phyloP scores from a whole-genome alignment of 2,888 invertebrate species.

The Panzeria rudis region DNA sequence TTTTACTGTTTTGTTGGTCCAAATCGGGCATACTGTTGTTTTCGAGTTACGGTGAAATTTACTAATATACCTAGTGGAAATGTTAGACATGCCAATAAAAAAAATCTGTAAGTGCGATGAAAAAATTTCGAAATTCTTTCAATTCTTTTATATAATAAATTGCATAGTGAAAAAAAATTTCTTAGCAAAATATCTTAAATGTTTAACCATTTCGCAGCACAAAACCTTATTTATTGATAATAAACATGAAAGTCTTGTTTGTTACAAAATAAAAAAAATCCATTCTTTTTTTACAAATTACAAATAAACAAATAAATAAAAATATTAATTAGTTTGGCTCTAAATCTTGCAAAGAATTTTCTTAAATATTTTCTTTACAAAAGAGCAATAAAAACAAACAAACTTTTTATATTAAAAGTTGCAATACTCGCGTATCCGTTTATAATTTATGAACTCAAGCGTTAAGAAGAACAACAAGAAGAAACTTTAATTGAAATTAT shows the following conservation, averaged over 20 bases:
- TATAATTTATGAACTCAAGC: slow-evolving; percentile 47
- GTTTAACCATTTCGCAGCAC: neutral
- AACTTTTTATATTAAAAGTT: slow-evolving; percentile 29
- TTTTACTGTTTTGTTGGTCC: too few relatives aligned
- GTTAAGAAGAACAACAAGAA: slow-evolving; percentile 42
- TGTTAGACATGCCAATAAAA: too few relatives aligned
- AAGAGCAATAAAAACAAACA: slow-evolving; percentile 15
- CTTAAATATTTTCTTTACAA: slow-evolving; percentile 37
- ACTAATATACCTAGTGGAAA: too few relatives aligned
- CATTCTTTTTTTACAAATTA: neutral
- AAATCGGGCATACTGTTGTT: too few relatives aligned
- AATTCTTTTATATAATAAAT: neutral
- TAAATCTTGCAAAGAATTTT: slow-evolving; percentile 52
- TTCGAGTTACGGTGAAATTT: too few relatives aligned
- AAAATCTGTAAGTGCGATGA: too few relatives aligned
- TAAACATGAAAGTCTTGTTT: neutral
- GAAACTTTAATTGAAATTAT: slow-evolving; percentile 50
- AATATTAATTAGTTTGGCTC: slow-evolving; percentile 53
- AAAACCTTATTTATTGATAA: neutral
- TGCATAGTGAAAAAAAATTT: neutral
- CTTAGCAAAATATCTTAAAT: neutral
- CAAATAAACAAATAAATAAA: slow-evolving; percentile 19
- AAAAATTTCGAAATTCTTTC: too few relatives aligned
- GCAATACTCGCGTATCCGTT: slow-evolving; percentile 27
- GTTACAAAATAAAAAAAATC: neutral